phyloP scores from a whole-genome alignment of 2,888 invertebrate species.

The Heliothis peltigera region DNA sequence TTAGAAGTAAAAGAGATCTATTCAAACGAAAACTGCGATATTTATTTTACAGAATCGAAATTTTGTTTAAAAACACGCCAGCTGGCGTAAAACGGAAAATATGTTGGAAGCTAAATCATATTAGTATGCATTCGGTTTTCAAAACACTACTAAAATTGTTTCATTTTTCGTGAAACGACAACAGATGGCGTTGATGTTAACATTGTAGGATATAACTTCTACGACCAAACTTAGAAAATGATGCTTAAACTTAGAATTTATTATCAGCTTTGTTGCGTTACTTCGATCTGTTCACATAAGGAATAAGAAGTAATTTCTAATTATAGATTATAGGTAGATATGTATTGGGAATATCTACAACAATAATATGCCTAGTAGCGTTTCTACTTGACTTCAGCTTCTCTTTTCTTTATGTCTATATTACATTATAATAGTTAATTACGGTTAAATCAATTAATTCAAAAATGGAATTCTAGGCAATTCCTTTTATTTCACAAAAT shows the following conservation, averaged over 20 bases:
- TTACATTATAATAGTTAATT: too few relatives aligned
- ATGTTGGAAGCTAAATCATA: background rate
- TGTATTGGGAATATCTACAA: too few relatives aligned
- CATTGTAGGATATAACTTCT: background rate
- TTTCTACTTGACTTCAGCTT: background rate
- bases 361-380: too few relatives aligned
- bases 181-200: constrained; percentile 40
- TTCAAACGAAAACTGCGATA: background rate
- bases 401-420: too few relatives aligned
- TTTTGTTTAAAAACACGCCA: constrained; percentile 13
- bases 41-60: background rate
- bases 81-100: constrained; percentile 6
- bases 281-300: background rate
- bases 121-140: constrained; percentile 2
- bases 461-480: too few relatives aligned
- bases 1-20: too few relatives aligned
- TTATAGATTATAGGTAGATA: too few relatives aligned
- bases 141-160: background rate
- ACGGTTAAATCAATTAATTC: too few relatives aligned
- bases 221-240: constrained; percentile 1
- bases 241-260: too few relatives aligned
- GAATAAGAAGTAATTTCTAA: background rate
- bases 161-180: background rate
- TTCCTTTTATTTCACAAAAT: background rate
- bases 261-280: constrained; percentile 14